These are phyloP conservation scores for Xanthia togata DNA, from an alignment of 2,888 invertebrate genomes.

Conservation along the genomic window DNA sequence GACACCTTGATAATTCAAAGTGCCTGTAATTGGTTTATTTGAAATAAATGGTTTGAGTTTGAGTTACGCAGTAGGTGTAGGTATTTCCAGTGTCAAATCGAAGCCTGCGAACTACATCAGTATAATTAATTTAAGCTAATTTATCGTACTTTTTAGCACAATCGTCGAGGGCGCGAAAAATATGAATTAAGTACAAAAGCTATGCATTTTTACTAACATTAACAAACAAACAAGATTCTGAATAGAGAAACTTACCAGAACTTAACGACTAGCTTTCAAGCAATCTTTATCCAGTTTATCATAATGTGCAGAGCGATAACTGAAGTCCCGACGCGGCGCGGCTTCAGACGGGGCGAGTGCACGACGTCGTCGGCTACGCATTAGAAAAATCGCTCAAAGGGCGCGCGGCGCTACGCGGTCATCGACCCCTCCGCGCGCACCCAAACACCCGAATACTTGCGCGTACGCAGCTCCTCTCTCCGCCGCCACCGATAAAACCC, in stretches of 20 bases:
- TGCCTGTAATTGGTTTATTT: too few relatives aligned
- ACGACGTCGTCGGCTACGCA: slow-evolving; percentile 58
- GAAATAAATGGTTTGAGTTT: too few relatives aligned
- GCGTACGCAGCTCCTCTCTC: slow-evolving; percentile 83
- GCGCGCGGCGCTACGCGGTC: slow-evolving; percentile 79
- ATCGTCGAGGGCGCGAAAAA: too few relatives aligned
- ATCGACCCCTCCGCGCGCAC: slow-evolving; percentile 75
- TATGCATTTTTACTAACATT: neutral
- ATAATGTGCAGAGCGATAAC: slow-evolving; percentile 18
- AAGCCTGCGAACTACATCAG: neutral
- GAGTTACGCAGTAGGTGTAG: neutral
- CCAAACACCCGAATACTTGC: slow-evolving; percentile 86
- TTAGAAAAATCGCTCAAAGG: slow-evolving; percentile 78
- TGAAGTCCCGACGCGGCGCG: slow-evolving; percentile 16
- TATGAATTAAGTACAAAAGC: neutral
- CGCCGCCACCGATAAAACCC: slow-evolving; percentile 75
- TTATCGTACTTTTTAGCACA: neutral
- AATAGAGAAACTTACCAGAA: slow-evolving; percentile 19
- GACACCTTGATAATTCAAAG: too few relatives aligned
- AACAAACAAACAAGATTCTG: slow-evolving; percentile 14
- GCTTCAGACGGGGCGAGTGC: slow-evolving; percentile 27
- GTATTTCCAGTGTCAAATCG: neutral
- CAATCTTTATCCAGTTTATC: slow-evolving; percentile 24
- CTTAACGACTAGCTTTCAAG: slow-evolving; percentile 9
- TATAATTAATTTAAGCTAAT: neutral